phyloP scores from a whole-genome alignment of 2,888 invertebrate genomes.

The Molorchus minor region DNA sequence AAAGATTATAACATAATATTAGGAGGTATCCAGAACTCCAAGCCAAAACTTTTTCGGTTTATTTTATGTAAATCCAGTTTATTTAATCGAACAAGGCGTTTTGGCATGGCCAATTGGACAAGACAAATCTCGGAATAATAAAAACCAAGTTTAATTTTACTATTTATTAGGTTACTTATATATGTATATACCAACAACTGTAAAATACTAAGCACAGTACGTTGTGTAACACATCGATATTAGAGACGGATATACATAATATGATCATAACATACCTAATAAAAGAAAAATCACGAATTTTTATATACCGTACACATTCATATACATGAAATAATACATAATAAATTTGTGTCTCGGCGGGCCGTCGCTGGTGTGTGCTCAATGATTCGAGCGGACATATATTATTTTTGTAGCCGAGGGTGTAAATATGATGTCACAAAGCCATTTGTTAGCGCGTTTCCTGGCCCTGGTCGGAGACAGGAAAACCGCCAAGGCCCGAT shows the following conservation, averaged over 20 bases:
- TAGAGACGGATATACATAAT: background rate
- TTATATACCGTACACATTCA: constrained; percentile 3
- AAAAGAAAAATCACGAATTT: background rate
- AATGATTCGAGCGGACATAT: constrained; percentile 63
- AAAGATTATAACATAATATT: no score
- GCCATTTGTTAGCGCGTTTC: constrained; percentile 62
- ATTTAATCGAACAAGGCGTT: no score
- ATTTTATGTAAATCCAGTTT: no score
- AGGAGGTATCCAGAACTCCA: no score
- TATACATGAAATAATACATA: constrained; percentile 17
- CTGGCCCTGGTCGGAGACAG: constrained; percentile 59
- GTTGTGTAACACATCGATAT: no score
- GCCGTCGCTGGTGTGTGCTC: constrained; percentile 57
- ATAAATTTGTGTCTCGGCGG: constrained; percentile 49
- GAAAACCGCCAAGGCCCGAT: constrained; percentile 62
- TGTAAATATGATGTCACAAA: constrained; percentile 64
- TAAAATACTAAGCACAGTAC: no score
- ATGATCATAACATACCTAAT: background rate
- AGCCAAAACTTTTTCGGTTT: no score
- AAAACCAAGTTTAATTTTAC: no score
- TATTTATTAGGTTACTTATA: no score
- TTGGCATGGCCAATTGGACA: no score
- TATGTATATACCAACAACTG: no score
- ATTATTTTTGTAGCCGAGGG: constrained; percentile 63
- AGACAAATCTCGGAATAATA: no score